These are phyloP conservation scores for Hydropsyche tenuis DNA, from an alignment of 1,140 invertebrate genomes.

Conservation along the genomic window DNA sequence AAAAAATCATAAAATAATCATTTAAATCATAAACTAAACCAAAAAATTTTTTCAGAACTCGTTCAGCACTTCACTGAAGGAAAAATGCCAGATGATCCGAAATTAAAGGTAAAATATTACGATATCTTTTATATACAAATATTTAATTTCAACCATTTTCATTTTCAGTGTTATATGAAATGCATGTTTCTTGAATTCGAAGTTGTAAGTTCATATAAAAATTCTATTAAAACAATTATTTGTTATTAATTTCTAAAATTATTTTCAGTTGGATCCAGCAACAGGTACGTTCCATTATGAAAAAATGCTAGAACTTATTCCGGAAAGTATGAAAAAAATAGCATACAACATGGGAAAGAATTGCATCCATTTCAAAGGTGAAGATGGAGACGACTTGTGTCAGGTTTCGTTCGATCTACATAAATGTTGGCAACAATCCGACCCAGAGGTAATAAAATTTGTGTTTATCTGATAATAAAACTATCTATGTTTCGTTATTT, in stretches of 20 bases:
- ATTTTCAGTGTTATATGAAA: constrained; percentile 51
- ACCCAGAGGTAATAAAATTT: constrained; percentile 48
- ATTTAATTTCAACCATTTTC: not conserved
- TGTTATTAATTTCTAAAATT: not conserved
- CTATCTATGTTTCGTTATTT: no score
- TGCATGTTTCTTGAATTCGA: constrained; percentile 52
- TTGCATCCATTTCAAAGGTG: constrained; percentile 51
- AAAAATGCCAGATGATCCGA: constrained; percentile 49
- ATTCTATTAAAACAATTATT: constrained; percentile 26
- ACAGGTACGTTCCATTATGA: constrained; percentile 50
- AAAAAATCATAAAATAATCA: not conserved
- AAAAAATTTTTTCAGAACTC: constrained; percentile 43
- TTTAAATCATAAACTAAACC: not conserved
- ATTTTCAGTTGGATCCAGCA: constrained; percentile 43
- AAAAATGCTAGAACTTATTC: constrained; percentile 49
- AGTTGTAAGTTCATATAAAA: constrained; percentile 45
- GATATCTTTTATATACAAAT: not conserved
- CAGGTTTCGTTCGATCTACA: constrained; percentile 51
- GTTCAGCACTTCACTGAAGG: constrained; percentile 50
- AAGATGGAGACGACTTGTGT: constrained; percentile 49
- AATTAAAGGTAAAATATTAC: constrained; percentile 48
- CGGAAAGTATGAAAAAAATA: constrained; percentile 50
- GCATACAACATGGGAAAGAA: constrained; percentile 51
- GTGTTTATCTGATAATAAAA: not conserved
- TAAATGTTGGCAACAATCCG: constrained; percentile 50